Conservation (phyloP, 2,888 invertebrate species). For the Seira sanloemensis region DNA sequence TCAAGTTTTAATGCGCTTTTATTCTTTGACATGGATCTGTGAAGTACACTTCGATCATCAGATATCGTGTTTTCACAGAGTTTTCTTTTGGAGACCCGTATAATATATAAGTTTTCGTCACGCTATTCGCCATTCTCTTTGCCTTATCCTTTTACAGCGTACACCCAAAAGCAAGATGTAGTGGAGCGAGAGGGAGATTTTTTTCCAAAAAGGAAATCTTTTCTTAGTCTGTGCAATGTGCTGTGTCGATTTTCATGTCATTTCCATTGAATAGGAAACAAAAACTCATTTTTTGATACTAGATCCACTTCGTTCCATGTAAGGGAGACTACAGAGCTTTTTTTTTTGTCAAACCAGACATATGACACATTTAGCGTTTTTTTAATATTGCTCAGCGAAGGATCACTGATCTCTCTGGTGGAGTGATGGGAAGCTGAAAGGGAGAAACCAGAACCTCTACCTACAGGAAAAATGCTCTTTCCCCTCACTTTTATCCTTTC, state of each 20-base stretch:
- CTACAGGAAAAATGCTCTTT: background rate
- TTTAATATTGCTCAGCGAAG: slow-evolving; percentile 4
- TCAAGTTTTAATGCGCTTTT: too few relatives aligned
- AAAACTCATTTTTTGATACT: background rate
- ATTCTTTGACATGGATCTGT: background rate
- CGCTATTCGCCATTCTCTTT: background rate
- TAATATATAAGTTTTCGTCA: background rate
- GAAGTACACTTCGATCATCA: background rate
- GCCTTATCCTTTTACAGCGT: background rate
- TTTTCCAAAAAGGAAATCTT: background rate
- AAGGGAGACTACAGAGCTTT: too few relatives aligned
- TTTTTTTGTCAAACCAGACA: too few relatives aligned
- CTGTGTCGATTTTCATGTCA: slow-evolving; percentile 57
- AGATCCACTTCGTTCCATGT: background rate
- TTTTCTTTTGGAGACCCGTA: too few relatives aligned
- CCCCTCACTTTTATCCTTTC: too few relatives aligned
- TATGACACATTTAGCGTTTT: background rate
- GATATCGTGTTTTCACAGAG: background rate
- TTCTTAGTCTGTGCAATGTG: slow-evolving; percentile 37
- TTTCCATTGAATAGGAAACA: background rate
- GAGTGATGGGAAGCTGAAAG: background rate
- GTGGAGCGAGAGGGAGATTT: slow-evolving; percentile 7
- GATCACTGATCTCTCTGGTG: background rate
- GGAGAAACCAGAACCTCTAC: background rate
- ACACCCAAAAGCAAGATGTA: background rate